A percentile compares a stretch with the other conserved stretches of the same genome.
phyloP scores from a whole-genome alignment of 2,888 invertebrate species.

The Netelia inedita region DNA sequence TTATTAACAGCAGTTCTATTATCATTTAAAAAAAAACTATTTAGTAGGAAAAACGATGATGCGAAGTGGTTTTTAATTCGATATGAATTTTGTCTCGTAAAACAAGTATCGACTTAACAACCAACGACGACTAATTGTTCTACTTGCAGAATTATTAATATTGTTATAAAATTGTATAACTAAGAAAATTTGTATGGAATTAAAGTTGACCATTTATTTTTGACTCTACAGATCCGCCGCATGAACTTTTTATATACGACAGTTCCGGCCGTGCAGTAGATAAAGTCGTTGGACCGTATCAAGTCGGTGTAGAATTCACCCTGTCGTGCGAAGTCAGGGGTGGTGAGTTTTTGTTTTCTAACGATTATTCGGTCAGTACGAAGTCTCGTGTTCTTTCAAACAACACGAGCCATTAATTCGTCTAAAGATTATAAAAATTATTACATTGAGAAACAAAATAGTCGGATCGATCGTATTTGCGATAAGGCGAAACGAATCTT shows the following conservation, averaged over 20 bases:
- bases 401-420: not conserved
- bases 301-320: slow-evolving; percentile 85
- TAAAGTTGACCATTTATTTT: slow-evolving; percentile 5
- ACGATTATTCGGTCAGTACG: not conserved
- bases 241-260: slow-evolving; percentile 84
- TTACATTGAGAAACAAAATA: no score
- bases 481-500: no score
- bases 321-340: slow-evolving; percentile 86
- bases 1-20: not conserved
- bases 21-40: not conserved
- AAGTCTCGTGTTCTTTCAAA: not conserved
- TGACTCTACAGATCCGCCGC: slow-evolving; percentile 84
- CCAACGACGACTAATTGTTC: no score
- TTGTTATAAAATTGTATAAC: no score
- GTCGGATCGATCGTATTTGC: no score
- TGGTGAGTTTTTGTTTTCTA: slow-evolving; percentile 81
- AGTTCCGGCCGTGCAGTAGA: slow-evolving; percentile 85
- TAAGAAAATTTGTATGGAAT: not conserved
- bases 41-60: not conserved
- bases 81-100: no score
- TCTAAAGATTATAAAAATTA: no score
- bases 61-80: no score
- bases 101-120: no score
- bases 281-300: slow-evolving; percentile 84
- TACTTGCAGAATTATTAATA: no score